Evolutionary conservation across 2,113 vertebrate genomes (phyloP), one percentile per base, ranked within the genome.

Genomic region (Odocoileus hemionus): DNA sequence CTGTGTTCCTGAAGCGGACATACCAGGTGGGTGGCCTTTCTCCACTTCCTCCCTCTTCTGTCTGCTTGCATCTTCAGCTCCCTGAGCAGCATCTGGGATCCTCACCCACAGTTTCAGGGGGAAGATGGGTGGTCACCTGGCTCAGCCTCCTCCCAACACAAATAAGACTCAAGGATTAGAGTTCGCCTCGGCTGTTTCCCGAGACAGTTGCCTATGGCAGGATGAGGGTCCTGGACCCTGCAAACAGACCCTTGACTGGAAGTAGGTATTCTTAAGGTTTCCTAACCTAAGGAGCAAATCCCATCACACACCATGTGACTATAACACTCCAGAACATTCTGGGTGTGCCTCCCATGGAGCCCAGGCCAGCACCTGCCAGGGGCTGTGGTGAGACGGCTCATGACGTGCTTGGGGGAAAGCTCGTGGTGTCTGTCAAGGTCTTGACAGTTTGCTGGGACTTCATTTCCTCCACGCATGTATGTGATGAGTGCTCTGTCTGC

Each of bases 1-100:
- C 99, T 0, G 98, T 99, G 96, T 99, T 99, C 97, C 98, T 99
- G 98, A 99, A 99, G 91, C 98, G 98, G 94, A 93, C 98, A 8
- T 99, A 99, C 98, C 99, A 98, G 99, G 99, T 99, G 98, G 97
- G 98, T 95, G 61, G 30, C 11, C 43, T 45, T 97, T 28, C 6
- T 97, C 92, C 57, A 30, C 13, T 96, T 14, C 13, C 79, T 70
- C 61, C 52, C 61, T 2, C 0, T 50, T 50, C 86, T 60, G 55
- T n/a, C 23, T 43, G 0, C 33, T 54, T 50, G 54, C 45, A 33
- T 90, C 23, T 6, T 67, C 54, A 25, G 86, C 47, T 95, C 36
- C 28, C 33, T 26, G 25, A 61, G 50, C 3, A 64, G 9, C 36
- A 12, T 5, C 16, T 12, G 10, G 2, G 13, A 25, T 7, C 3